Percentiles rank a stretch among this genome's conserved stretches.
These are phyloP conservation scores for Caracal caracal DNA, from an alignment of 2,113 vertebrate genomes.

Conservation along the genomic window DNA sequence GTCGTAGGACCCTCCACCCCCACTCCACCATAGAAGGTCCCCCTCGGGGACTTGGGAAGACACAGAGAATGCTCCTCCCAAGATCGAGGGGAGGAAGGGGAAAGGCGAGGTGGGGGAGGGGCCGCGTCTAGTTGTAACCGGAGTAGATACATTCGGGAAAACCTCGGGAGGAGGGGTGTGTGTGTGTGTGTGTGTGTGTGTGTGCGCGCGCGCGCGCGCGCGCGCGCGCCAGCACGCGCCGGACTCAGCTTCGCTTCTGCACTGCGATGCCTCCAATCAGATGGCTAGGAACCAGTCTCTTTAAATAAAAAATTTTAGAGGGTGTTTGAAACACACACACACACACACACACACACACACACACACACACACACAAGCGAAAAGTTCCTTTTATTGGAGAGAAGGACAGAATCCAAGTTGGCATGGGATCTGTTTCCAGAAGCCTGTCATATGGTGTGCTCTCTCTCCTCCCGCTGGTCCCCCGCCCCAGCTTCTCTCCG, in stretches of 20 bases:
- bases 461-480: background rate
- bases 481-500: background rate
- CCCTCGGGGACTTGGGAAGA: conserved; percentile 45
- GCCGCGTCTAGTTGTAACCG: background rate
- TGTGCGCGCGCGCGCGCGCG: rapidly evolving
- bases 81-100: background rate
- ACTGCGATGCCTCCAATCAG: background rate
- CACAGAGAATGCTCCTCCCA: background rate
- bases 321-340: background rate
- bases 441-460: background rate
- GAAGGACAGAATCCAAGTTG: conserved; percentile 22
- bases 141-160: conserved; percentile 49
- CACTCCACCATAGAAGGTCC: background rate
- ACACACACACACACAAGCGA: background rate
- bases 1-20: conserved; percentile 30
- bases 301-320: background rate
- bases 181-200: background rate
- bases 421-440: background rate
- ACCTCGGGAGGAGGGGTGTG: background rate
- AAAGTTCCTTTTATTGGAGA: conserved; percentile 68
- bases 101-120: conserved; percentile 52
- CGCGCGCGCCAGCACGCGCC: rapidly evolving
- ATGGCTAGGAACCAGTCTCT: background rate
- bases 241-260: background rate
- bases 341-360: background rate